Conservation (phyloP, 2,797 vertebrate species). For the Crax fasciolata region DNA sequence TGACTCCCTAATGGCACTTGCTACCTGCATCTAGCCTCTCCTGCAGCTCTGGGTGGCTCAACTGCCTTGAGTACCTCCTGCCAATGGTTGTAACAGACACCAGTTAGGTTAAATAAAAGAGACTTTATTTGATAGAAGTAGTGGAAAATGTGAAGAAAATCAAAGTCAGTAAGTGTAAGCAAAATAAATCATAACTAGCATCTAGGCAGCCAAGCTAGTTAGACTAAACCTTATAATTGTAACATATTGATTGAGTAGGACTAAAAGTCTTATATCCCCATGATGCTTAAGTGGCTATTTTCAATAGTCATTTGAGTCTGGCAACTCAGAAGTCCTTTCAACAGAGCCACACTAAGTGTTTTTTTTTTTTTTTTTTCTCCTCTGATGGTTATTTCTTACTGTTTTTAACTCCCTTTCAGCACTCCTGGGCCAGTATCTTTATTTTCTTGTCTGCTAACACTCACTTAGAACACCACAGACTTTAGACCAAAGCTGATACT, state of each 20-base stretch:
- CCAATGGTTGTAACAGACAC: not conserved
- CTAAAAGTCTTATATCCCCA: not conserved
- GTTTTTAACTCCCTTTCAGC: not conserved
- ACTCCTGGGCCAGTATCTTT: not conserved
- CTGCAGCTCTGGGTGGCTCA: rapidly evolving
- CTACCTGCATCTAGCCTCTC: not conserved
- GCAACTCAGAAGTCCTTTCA: not conserved
- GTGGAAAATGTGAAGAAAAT: constrained; percentile 48
- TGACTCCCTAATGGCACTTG: rapidly evolving
- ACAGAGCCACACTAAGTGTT: not conserved
- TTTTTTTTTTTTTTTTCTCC: not conserved
- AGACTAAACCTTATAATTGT: constrained; percentile 38
- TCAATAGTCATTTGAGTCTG: not conserved
- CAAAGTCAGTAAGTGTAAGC: constrained; percentile 48
- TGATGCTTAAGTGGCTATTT: not conserved
- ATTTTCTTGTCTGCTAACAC: not conserved
- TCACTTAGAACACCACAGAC: not conserved
- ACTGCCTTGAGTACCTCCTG: not conserved
- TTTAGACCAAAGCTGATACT: not conserved
- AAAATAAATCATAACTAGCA: constrained; percentile 59
- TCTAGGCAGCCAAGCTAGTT: constrained; percentile 27
- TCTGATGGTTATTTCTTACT: not conserved
- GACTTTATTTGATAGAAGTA: constrained; percentile 25
- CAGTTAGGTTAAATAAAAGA: constrained; percentile 32
- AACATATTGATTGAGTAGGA: constrained; percentile 56